Percentiles rank a stretch among this genome's conserved stretches.
Conservation (phyloP, 1,140 invertebrate species). For the Temnothorax nylanderi region DNA sequence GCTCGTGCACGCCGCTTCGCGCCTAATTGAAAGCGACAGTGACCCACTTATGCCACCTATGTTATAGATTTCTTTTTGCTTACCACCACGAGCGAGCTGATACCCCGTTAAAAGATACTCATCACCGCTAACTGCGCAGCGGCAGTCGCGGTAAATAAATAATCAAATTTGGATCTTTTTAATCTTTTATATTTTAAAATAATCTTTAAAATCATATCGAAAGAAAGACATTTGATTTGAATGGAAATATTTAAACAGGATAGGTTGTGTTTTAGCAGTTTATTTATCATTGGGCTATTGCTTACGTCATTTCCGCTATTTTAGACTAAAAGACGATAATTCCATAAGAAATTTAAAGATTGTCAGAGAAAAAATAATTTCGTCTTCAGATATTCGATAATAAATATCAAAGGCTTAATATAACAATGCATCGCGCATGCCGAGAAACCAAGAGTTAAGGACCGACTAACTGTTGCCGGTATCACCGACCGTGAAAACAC, state of each 20-base stretch:
- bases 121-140: neutral
- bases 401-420: neutral
- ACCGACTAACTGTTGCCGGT: neutral
- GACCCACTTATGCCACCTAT: constrained; percentile 76
- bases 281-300: neutral
- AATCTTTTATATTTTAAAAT: neutral
- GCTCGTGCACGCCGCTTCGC: constrained; percentile 56
- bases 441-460: constrained; percentile 1
- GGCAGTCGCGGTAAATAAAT: neutral
- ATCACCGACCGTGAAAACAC: constrained; percentile 37
- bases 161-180: neutral
- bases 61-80: constrained; percentile 65
- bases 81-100: neutral
- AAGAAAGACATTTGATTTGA: neutral
- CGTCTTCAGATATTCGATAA: neutral
- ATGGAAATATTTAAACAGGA: neutral
- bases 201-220: neutral
- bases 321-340: neutral
- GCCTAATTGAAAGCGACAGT: constrained; percentile 77
- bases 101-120: neutral
- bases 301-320: neutral
- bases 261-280: neutral
- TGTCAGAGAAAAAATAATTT: neutral
- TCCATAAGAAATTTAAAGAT: neutral
- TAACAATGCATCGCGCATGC: neutral